A percentile compares a stretch with the other conserved stretches of the same genome.
Evolutionary conservation across 2,888 invertebrate genomes (phyloP).

Genomic region (Eledona agricola): DNA sequence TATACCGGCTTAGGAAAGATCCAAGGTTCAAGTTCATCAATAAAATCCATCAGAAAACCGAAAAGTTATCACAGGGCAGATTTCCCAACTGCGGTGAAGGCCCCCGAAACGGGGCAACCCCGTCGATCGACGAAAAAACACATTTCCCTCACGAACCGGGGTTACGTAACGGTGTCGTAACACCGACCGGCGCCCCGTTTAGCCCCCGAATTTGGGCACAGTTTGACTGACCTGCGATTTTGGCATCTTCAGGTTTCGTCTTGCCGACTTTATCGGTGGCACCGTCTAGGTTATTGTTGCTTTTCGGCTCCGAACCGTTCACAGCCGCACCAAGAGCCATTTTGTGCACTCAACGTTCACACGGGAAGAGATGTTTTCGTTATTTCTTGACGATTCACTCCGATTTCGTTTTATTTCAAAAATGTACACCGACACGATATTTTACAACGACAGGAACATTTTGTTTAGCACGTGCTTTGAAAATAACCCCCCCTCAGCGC

Average conservation of each 20-base stretch:
- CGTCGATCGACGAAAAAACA: neutral
- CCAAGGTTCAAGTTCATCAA: conserved; percentile 42
- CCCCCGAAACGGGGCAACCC: neutral
- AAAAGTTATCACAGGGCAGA: conserved; percentile 9
- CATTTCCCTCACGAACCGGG: conserved; percentile 1
- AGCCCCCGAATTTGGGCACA: neutral
- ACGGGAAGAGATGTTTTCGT: no score
- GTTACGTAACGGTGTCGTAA: conserved; percentile 40
- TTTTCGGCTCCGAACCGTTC: conserved; percentile 46
- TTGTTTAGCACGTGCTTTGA: conserved; percentile 49
- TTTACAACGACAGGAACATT: conserved; percentile 43
- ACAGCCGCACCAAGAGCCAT: conserved; percentile 56
- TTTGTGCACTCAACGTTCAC: conserved; percentile 36
- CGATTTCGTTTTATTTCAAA: conserved; percentile 21
- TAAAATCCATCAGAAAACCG: conserved; percentile 25
- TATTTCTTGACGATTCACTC: conserved; percentile 8
- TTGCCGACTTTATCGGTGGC: conserved; percentile 43
- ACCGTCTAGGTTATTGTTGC: conserved; percentile 42
- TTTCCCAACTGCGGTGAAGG: conserved; percentile 4
- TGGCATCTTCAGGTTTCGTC: conserved; percentile 38
- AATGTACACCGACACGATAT: conserved; percentile 28
- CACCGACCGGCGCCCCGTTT: conserved; percentile 16
- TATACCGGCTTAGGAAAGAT: conserved; percentile 34
- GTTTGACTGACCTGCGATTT: conserved; percentile 42
- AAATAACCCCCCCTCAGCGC: conserved; percentile 45